phyloP scores from a whole-genome alignment of 2,888 invertebrate species.

The Nymphalis c-album region DNA sequence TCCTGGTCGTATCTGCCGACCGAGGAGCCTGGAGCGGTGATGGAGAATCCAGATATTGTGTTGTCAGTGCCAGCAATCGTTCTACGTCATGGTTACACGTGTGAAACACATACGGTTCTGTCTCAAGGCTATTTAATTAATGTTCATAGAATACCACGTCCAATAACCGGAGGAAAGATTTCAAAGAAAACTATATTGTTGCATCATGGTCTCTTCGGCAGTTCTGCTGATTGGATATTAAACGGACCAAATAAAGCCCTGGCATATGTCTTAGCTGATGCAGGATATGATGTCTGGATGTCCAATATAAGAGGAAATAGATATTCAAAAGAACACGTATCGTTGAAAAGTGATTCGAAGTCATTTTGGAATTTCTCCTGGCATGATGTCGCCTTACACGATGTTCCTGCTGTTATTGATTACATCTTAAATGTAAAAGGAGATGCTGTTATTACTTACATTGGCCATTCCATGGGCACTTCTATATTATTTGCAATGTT shows the following conservation, averaged over 20 bases:
- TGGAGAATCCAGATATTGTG: conserved; percentile 60
- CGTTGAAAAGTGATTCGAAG: conserved; percentile 77
- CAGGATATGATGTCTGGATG: conserved; percentile 90
- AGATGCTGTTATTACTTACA: conserved; percentile 81
- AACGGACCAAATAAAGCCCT: conserved; percentile 84
- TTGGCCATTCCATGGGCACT: conserved; percentile 96
- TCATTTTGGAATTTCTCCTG: conserved; percentile 89
- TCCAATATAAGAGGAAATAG: conserved; percentile 91
- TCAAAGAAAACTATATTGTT: conserved; percentile 80
- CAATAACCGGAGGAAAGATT: conserved; percentile 55
- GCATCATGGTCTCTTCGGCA: conserved; percentile 90
- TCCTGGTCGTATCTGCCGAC: conserved; percentile 53
- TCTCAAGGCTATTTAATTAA: conserved; percentile 92
- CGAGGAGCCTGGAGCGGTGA: conserved; percentile 45
- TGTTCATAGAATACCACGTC: conserved; percentile 87
- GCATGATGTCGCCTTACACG: conserved; percentile 93
- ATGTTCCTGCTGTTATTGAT: conserved; percentile 92
- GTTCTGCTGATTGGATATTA: conserved; percentile 90
- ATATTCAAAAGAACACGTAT: conserved; percentile 85
- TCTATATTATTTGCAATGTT: conserved; percentile 88
- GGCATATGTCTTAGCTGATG: conserved; percentile 85
- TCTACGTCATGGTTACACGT: conserved; percentile 83
- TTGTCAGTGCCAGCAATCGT: conserved; percentile 67
- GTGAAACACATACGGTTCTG: conserved; percentile 85
- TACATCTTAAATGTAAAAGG: conserved; percentile 73